A percentile compares a stretch with the other conserved stretches of the same genome.
Evolutionary conservation across 1,140 invertebrate species (phyloP).

Genomic region (Delia radicum): DNA sequence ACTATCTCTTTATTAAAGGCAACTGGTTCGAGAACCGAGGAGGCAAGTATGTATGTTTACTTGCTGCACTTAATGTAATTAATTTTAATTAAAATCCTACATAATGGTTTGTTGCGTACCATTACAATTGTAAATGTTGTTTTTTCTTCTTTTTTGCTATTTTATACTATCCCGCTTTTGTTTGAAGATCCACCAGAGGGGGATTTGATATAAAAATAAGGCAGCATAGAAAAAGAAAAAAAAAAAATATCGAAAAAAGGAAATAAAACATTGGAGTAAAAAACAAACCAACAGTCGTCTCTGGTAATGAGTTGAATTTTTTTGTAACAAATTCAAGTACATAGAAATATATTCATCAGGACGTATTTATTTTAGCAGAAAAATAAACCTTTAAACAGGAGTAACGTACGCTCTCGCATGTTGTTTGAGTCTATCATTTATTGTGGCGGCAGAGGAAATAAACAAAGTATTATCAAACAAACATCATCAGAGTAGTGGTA

Average conservation of each 20-base stretch:
- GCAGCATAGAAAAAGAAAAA: background rate
- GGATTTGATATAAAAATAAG: no score
- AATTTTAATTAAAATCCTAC: conserved; percentile 35
- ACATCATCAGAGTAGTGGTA: background rate
- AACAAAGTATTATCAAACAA: background rate
- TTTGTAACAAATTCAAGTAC: background rate
- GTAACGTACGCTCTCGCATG: background rate
- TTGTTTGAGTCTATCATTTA: background rate
- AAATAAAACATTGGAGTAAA: background rate
- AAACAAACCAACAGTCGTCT: background rate
- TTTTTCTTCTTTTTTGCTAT: background rate
- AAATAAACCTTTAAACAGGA: background rate
- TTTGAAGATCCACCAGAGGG: background rate
- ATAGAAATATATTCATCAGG: background rate
- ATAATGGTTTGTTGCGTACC: conserved; percentile 30
- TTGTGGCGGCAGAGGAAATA: background rate
- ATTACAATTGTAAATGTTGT: conserved; percentile 19
- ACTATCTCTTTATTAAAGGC: no score
- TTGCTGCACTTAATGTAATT: conserved; percentile 34
- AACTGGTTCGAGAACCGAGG: no score
- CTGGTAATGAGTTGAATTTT: no score
- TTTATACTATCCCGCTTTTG: background rate
- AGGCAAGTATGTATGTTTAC: background rate
- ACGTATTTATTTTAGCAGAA: background rate
- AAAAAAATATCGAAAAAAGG: background rate